Conservation (phyloP, 37 sponge, comb jelly and placozoan genomes). For the Petrosia ficiformis region DNA sequence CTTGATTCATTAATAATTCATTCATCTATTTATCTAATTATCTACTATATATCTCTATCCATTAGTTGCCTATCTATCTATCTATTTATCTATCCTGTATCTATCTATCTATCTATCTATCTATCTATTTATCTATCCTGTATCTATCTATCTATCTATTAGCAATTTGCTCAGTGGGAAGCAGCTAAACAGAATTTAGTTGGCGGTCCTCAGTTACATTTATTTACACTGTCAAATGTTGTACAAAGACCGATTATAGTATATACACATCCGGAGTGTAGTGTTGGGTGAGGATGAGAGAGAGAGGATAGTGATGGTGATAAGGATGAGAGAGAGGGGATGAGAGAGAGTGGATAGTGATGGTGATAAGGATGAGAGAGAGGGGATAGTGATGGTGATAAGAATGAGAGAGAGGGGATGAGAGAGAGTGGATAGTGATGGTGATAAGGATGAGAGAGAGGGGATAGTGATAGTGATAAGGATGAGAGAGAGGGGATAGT, state of each 20-base stretch:
- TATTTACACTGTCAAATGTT: conserved; percentile 66
- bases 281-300: conserved; percentile 43
- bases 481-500: no score
- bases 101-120: background rate
- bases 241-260: conserved; percentile 66
- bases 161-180: conserved; percentile 69
- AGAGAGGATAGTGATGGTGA: no score
- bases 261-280: conserved; percentile 47
- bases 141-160: conserved; percentile 13
- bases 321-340: no score
- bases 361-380: no score
- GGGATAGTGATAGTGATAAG: no score
- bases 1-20: no score
- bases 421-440: no score
- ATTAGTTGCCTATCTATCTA: background rate
- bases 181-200: conserved; percentile 41
- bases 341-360: no score
- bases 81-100: background rate
- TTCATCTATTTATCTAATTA: no score
- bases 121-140: conserved; percentile 9
- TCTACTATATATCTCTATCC: background rate
- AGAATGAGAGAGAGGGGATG: no score
- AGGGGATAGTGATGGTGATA: no score
- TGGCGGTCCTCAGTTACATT: conserved; percentile 42
- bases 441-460: no score